Conservation (phyloP, 2,888 invertebrate species). For the Hydroisotoma schaefferi region DNA sequence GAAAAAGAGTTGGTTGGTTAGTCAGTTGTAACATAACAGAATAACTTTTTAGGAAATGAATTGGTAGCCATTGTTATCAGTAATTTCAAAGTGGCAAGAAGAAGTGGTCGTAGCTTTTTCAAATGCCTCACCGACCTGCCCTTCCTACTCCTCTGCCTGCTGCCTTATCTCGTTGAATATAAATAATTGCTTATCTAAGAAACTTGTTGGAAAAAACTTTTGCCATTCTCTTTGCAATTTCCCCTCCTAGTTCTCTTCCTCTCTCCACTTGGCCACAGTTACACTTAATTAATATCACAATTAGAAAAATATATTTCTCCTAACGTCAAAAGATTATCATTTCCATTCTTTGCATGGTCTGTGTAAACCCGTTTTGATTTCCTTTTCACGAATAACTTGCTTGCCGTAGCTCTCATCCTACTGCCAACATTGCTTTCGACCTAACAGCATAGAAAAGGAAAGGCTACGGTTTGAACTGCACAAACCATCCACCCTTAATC, state of each 20-base stretch:
- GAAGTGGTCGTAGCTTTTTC: no score
- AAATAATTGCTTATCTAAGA: constrained; percentile 41
- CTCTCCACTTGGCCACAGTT: constrained; percentile 16
- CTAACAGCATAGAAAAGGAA: no score
- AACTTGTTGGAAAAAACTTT: constrained; percentile 35
- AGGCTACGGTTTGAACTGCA: no score
- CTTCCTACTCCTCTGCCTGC: constrained; percentile 8
- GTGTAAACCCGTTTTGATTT: neutral
- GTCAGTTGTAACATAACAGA: no score
- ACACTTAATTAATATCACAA: constrained; percentile 44
- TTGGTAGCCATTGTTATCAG: constrained; percentile 40
- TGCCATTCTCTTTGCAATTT: constrained; percentile 34
- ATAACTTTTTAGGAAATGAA: constrained; percentile 32
- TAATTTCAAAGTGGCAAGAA: constrained; percentile 23
- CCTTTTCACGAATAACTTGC: neutral
- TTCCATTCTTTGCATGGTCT: neutral
- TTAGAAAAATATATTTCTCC: constrained; percentile 45
- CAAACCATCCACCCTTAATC: no score
- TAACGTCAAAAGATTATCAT: constrained; percentile 35
- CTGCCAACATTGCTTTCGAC: no score
- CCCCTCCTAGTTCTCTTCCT: constrained; percentile 22
- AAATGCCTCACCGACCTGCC: no score
- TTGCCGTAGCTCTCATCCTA: neutral
- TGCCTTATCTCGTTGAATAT: constrained; percentile 35
- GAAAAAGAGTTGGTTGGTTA: no score